These are phyloP conservation scores for Microcebus griseorufus DNA, from an alignment of 2,113 vertebrate genomes.

Conservation along the genomic window DNA sequence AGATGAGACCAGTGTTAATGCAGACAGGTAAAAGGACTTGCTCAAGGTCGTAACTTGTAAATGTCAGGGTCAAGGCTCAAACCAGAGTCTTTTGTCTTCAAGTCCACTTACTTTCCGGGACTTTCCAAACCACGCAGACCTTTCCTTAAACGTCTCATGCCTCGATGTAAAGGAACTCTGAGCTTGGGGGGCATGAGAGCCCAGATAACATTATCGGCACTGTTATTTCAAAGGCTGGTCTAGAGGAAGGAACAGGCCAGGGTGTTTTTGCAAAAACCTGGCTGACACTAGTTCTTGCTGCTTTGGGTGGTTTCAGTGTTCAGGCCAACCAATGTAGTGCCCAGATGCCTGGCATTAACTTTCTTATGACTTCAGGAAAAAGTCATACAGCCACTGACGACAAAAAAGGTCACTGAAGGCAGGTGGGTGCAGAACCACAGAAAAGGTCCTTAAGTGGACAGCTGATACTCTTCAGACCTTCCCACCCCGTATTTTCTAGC, in stretches of 20 bases:
- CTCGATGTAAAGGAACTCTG: not conserved
- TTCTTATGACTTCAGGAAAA: not conserved
- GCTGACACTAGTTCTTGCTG: not conserved
- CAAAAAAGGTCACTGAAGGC: not conserved
- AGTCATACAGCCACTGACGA: not conserved
- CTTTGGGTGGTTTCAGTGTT: not conserved
- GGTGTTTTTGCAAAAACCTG: not conserved
- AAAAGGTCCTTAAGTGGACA: not conserved
- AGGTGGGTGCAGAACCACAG: not conserved
- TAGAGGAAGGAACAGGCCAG: not conserved
- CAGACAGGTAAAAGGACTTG: not conserved
- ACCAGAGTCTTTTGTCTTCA: slow-evolving; percentile 13
- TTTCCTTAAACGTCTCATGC: slow-evolving; percentile 23
- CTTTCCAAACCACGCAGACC: not conserved
- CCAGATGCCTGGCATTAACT: not conserved
- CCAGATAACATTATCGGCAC: not conserved
- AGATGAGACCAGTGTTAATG: not conserved
- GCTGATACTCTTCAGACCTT: not conserved
- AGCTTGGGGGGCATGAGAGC: not conserved
- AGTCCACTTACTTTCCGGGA: not conserved
- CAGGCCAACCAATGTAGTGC: not conserved
- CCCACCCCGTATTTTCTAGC: not conserved
- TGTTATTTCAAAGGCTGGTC: not conserved
- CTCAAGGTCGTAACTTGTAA: slow-evolving; percentile 23
- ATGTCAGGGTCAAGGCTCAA: slow-evolving; percentile 33